phyloP scores from a whole-genome alignment of 2,113 vertebrate species.

The Lepus americanus region DNA sequence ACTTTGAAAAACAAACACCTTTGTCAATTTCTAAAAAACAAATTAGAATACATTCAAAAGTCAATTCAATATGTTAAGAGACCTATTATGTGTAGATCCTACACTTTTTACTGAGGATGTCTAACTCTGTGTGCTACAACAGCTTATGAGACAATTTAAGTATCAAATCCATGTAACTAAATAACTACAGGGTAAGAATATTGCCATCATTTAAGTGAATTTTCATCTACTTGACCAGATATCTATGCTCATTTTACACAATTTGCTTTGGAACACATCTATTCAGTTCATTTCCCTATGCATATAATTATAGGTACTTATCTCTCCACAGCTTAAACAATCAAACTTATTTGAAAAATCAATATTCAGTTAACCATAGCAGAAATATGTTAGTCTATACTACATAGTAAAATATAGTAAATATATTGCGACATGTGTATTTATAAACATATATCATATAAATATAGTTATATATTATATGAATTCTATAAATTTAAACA shows the following conservation, averaged over 20 bases:
- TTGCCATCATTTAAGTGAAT: not conserved
- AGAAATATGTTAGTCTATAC: not conserved
- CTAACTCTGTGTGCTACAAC: not conserved
- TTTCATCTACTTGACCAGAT: not conserved
- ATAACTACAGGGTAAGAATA: not conserved
- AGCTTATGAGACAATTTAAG: not conserved
- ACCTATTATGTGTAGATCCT: not conserved
- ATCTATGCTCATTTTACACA: not conserved
- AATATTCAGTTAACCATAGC: not conserved
- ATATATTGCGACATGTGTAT: too few species aligned
- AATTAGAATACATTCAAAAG: not conserved
- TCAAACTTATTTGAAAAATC: not conserved
- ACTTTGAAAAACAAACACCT: not conserved
- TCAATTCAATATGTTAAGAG: not conserved
- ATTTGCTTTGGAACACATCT: not conserved
- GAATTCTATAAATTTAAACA: too few species aligned
- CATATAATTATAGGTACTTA: not conserved
- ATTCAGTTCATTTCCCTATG: not conserved
- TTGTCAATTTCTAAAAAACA: slow-evolving; percentile 11
- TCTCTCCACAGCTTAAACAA: not conserved
- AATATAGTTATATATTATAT: too few species aligned
- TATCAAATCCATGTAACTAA: not conserved
- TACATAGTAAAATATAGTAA: too few species aligned
- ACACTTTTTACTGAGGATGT: not conserved
- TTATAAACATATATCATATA: too few species aligned